Base-by-base conservation (phyloP, 2,113 vertebrate species). In the Bos javanicus region DNA sequence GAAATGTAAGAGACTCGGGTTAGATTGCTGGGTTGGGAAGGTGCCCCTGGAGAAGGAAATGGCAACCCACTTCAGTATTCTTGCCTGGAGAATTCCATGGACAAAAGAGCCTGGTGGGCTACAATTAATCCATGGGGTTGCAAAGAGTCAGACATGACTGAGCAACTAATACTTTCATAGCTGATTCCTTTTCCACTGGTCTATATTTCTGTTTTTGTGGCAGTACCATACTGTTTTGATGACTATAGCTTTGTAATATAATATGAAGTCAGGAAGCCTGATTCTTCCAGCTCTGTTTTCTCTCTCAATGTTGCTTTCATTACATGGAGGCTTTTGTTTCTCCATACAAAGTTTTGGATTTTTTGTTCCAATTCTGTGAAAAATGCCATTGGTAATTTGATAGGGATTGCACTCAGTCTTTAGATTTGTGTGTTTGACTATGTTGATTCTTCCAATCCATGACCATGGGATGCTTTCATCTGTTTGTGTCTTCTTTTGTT, bases 21-120 rank as follows among this genome's bases (percentile, higher is more conserved):
- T 67, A 0, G 0, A 21, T 67, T 2, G 0, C 17, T 67, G 8
- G 16, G 2, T 67, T 1, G 1, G 64, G 33, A 67, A 67, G 33
- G 36, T 67, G 64, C 8, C 16, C 33, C 64, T 36, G 7, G 33
- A 67, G 64, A 67, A 67, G 64, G 33, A 64, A 64, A n/a, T n/a
- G 30, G 62, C 30, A 64, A 64, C 39, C 39, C 39, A 64, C 62
- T 64, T 64, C 33, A 64, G 15, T 64, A 64, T 64, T 64, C 62
- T n/a, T 64, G 30, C 30, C 62, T n/a, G 30, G 30, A 64, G 30
- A 64, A 64, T 17, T 64, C 62, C 62, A 67, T 67, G 33, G 64
- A 67, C 7, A 19, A n/a, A n/a, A 33, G 64, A n/a, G 33, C 64
- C 64, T 67, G 8, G 64, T 67, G 33, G 64, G 64, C 16, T 36